Evolutionary conservation across 2,888 invertebrate genomes (phyloP), one percentile per base, ranked within the genome.

Genomic region (Cartodere bifasciata): DNA sequence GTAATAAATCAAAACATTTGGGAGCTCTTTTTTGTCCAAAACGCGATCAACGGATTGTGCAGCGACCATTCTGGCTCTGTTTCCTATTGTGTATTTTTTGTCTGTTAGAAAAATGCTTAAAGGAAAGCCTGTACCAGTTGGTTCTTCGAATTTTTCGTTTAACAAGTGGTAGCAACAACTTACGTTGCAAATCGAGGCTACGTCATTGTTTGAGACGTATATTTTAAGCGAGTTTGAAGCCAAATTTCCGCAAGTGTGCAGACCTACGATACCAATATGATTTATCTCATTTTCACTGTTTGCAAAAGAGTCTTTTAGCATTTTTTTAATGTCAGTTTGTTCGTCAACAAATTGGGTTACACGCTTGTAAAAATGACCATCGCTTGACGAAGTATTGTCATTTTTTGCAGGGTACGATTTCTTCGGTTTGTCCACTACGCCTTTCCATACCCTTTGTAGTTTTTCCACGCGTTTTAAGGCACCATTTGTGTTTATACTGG

Each of bases 151-250:
- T 38, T 63, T 54, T 47, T 84, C 82, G 1, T 66, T 68, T 12
- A 92, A 58, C 2, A 83, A 65, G 57, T 92, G 86, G 60, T 90
- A 91, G 53, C 92, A 92, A 53, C 92, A 94, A 0, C 88, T 86
- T 20, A 92, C 81, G 50, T 80, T 81, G 47, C 84, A 78, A 1
- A 90, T 52, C 0, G 72, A 67, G 34, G 62, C 64, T 0, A 76
- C 65, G 14, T 65, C 51, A 0, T 60, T 33, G 35, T 70, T 70
- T 0, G 57, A 45, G 3, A 63, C 51, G 52, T 86, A 91, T 9
- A 84, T 64, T 37, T 72, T 70, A 1, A 90, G 60, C 22, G 76
- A 75, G 7, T 74, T 72, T 2, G 84, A 64, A 0, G 82, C 79
- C 4, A 92, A 62, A 59, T 83, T 75, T 0, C 92, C 92, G 55